Evolutionary conservation across 2,113 vertebrate genomes (phyloP).

Genomic region (Cochlearius cochlearius): DNA sequence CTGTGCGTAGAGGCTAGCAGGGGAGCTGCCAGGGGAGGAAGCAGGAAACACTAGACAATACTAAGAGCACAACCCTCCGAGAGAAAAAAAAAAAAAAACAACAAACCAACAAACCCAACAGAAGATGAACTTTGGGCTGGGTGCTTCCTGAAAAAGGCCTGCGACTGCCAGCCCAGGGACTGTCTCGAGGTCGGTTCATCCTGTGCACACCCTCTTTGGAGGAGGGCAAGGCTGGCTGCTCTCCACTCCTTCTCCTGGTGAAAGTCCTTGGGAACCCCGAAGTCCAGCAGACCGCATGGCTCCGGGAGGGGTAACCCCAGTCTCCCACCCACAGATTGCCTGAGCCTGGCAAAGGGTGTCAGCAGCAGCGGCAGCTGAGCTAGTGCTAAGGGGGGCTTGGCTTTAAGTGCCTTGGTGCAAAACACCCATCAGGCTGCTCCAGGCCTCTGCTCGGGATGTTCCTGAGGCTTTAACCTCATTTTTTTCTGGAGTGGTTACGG

Average conservation of each 20-base stretch:
- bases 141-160: conserved; percentile 13
- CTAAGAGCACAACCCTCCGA: not conserved
- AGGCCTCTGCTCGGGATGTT: not conserved
- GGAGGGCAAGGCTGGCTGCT: not conserved
- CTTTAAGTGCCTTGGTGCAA: not conserved
- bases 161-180: not conserved
- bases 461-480: not conserved
- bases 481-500: not conserved
- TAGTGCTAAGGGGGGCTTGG: not conserved
- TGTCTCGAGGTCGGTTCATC: not conserved
- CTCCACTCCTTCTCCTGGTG: not conserved
- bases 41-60: conserved; percentile 50
- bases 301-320: not conserved
- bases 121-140: conserved; percentile 5
- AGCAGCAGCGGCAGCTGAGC: not conserved
- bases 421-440: not conserved
- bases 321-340: not conserved
- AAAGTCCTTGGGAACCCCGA: not conserved
- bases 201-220: not conserved
- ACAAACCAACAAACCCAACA: not conserved
- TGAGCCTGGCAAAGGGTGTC: not conserved
- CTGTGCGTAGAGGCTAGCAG: not conserved
- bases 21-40: conserved; percentile 3
- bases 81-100: not conserved
- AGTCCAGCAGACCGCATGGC: not conserved